These are phyloP conservation scores for Callosobruchus maculatus DNA, from an alignment of 2,888 invertebrate genomes.

Conservation along the genomic window DNA sequence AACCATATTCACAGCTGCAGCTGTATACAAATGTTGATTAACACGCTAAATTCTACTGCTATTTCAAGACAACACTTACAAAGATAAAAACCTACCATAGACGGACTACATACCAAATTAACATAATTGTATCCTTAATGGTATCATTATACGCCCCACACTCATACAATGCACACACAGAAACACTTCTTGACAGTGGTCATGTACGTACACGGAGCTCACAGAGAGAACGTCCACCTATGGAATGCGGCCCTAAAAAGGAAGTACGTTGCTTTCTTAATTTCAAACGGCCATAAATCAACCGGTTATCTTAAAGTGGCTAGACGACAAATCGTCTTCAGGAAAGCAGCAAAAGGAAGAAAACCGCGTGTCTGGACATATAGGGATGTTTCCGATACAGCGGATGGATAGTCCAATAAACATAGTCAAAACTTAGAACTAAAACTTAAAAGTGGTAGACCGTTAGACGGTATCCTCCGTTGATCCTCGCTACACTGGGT, in stretches of 20 bases:
- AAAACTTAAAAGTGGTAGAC: too few relatives aligned
- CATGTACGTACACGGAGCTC: neutral
- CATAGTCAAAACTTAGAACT: too few relatives aligned
- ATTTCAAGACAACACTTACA: neutral
- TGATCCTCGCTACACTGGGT: too few relatives aligned
- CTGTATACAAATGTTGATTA: neutral
- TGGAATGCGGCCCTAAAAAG: constrained; percentile 1
- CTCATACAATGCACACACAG: neutral
- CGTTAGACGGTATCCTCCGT: too few relatives aligned
- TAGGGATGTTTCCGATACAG: neutral
- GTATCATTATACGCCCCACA: neutral
- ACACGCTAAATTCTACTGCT: neutral
- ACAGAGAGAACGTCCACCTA: neutral
- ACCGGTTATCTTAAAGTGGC: constrained; percentile 1
- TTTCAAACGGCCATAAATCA: constrained; percentile 5
- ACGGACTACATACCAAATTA: neutral
- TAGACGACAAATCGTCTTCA: constrained; percentile 5
- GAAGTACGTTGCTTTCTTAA: neutral
- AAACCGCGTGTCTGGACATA: neutral
- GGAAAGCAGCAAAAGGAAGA: neutral
- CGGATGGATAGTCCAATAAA: neutral
- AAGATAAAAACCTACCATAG: neutral
- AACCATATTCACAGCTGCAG: neutral
- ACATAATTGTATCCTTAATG: neutral
- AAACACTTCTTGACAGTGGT: neutral